Base-by-base conservation (phyloP, 2,797 vertebrate genomes). In the Tenualosa thibaudeaui region DNA sequence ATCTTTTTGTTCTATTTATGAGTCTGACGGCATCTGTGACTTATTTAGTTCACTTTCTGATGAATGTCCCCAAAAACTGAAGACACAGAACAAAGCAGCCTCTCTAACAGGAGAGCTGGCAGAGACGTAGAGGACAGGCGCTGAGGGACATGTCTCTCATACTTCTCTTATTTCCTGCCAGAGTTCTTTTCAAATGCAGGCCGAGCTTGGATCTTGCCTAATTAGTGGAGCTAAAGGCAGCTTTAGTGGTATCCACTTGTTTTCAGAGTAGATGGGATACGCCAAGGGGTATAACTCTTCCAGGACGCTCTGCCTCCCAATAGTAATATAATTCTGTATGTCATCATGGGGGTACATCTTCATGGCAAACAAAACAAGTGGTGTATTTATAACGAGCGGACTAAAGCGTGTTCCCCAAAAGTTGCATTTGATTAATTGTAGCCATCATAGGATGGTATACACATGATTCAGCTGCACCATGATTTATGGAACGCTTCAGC, bases 1-100 rank as follows among this genome's bases (percentile, higher is more conserved):
- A 8, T 40, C 65, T 43, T 78, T 31, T 22, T 78, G 71, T 78
- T 78, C 71, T 78, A 46, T 78, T 78, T 78, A 43, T 78, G 71
- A 43, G 31, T 40, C 56, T n/a, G 68, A 43, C 37, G 19, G 68
- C 71, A 46, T 37, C 17, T 46, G 71, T 46, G 71, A 5, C 5
- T 78, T 78, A 78, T 22, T 78, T 40, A 19, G 71, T 78, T 78
- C 15, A 43, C 17, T 78, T 78, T 46, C 40, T 78, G 71, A 78
- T 78, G 71, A 15, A 46, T 78, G 71, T 19, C 71, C 71, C 37
- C 17, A 37, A 46, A 43, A 78, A 6, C 40, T 19, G 2, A 37
- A 78, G 40, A 78, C 7, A 7, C 13, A 46, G 71, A 78, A 78
- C 71, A 78, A 22, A 78, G 71, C 17, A 7, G 37, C 40, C 37